Evolutionary conservation across 2,888 invertebrate genomes (phyloP), one percentile per base, ranked within the genome.

Genomic region (Augochlorella aurata): DNA sequence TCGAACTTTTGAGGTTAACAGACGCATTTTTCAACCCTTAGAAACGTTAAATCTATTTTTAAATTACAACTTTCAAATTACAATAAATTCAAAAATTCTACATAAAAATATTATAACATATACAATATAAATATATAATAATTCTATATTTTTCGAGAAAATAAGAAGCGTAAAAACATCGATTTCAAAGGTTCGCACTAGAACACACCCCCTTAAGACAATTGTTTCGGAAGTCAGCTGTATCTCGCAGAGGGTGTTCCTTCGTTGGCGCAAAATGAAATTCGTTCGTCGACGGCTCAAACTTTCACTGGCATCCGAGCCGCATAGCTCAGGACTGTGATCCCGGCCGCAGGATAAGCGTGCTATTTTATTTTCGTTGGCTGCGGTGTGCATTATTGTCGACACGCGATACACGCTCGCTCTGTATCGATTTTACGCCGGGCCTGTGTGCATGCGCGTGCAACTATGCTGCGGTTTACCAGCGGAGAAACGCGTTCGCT

Each of bases 311-410:
- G 49, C 49, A 68, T 49, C 49, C 49, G 67, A 68, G 49, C 69
- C 49, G 67, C 58, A 68, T 29, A 29, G 21, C 71, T 74, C 47
- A 45, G n/a, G 61, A 68, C 68, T 50, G 58, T 24, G 78, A 70
- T 58, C 52, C 66, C 66, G 2, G 49, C 54, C 21, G 5, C 49
- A 16, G 67, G 67, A 68, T 80, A 71, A 78, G 45, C 47, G 78
- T 68, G 61, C 61, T 78, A 77, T 80, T 80, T 78, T 80, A 77
- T 77, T 79, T 79, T 79, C 65, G 68, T 68, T 1, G 61, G 47
- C 24, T 47, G 24, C 63, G 47, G 77, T 54, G 65, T 58, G 69
- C 77, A 79, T 54, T 69, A 49, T 70, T 77, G 77, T 24, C 58
- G 74, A 77, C 74, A 74, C 58, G 67, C 49, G 77, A 77, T 77